phyloP scores from a whole-genome alignment of 30 jellyfish, hydroid and myxozoan genomes.

The Catostylus mosaicus region DNA sequence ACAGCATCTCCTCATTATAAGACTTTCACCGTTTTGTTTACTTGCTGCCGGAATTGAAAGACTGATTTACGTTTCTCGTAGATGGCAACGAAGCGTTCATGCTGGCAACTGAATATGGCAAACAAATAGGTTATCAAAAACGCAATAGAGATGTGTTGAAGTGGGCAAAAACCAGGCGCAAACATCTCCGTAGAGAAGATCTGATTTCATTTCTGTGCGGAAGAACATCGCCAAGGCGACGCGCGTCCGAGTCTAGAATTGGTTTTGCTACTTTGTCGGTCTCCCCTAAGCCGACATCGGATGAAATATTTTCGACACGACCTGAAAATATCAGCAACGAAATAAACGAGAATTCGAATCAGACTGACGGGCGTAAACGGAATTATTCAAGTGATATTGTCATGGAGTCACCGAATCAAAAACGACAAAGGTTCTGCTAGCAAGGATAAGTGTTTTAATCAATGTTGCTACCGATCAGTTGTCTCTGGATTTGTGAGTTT shows the following conservation, averaged over 20 bases:
- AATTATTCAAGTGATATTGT: constrained; percentile 56
- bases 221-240: constrained; percentile 92
- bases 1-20: no score
- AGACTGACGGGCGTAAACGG: constrained; percentile 84
- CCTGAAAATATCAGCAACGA: constrained; percentile 31
- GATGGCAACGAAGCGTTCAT: constrained; percentile 90
- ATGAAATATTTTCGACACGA: constrained; percentile 41
- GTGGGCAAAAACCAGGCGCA: constrained; percentile 90
- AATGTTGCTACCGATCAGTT: neutral
- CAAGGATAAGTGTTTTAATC: neutral
- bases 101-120: constrained; percentile 86
- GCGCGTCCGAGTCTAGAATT: constrained; percentile 71
- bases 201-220: constrained; percentile 86
- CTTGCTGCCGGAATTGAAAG: no score
- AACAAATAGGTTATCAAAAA: constrained; percentile 76
- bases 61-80: constrained; percentile 3
- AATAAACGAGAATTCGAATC: constrained; percentile 11
- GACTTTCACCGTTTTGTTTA: no score
- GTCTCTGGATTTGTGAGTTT: neutral
- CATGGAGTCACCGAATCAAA: constrained; percentile 82
- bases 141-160: constrained; percentile 80
- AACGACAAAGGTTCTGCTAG: constrained; percentile 72
- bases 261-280: constrained; percentile 52
- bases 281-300: constrained; percentile 57
- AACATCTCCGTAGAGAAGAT: constrained; percentile 86